Evolutionary conservation across 2,888 invertebrate genomes (phyloP), one percentile per base, ranked within the genome.

Genomic region (Cistogaster globosa): DNA sequence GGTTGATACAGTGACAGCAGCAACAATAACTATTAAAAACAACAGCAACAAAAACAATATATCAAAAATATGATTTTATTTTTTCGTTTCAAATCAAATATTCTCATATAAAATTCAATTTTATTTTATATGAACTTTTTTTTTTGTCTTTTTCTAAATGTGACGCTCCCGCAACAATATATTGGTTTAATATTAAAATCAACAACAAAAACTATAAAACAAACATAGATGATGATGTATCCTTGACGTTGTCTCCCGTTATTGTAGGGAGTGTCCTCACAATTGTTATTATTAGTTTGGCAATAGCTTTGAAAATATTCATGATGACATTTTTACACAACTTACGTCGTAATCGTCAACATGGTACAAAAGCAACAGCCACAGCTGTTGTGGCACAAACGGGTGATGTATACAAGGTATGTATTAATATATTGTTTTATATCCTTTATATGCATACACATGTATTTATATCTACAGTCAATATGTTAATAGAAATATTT

Each of bases 181-280:
- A 51, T 74, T 48, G 58, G 76, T 71, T 51, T 38, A 11, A 18
- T 69, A 62, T 69, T 57, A 58, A 72, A 51, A 72, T 65, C 62
- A 55, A 69, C 48, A 45, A 60, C 32, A 26, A 72, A 5, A 67
- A 71, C 7, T 57, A 79, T 36, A 63, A 63, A 65, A 45, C n/a
- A 38, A 53, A 53, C 26, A 53, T 86, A 92, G 92, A 92, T 87
- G 91, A 91, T 87, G 92, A 92, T 88, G 90, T 89, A 87, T 90
- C 92, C 80, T 88, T 92, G 86, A 89, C 92, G 80, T 87, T 92
- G 88, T 93, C 93, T 72, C 93, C 93, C 84, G 92, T 93, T 87
- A 89, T 93, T 88, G 91, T 93, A 88, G 93, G 93, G 78, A 91
- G 92, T 88, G 91, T 93, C 78, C 88, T 93, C 86, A 93, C 93